Evolutionary conservation across 2,888 invertebrate species (phyloP).

Genomic region (Mesorhabditis sp.): DNA sequence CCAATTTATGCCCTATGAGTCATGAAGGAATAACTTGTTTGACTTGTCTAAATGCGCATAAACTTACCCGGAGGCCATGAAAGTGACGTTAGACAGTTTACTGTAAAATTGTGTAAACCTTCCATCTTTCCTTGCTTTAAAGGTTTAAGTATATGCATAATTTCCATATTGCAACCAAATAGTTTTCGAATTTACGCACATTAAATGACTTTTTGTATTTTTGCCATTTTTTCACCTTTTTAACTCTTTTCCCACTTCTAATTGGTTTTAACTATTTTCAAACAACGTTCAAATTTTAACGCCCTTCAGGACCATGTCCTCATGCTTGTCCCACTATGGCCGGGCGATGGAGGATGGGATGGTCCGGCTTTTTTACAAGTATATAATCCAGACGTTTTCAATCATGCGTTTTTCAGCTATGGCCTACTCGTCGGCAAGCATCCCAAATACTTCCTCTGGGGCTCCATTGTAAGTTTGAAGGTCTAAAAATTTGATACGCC

Average conservation of each 20-base stretch:
- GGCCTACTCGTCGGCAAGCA: slow-evolving; percentile 51
- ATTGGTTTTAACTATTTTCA: neutral
- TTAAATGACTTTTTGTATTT: neutral
- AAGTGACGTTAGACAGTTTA: no score
- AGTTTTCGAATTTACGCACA: no score
- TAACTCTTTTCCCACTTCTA: neutral
- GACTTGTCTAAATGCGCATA: no score
- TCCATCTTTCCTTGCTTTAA: no score
- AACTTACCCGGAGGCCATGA: no score
- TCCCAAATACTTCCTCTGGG: slow-evolving; percentile 37
- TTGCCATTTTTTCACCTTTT: neutral
- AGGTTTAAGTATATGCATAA: no score
- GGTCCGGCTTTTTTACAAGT: neutral
- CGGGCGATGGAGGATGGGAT: neutral
- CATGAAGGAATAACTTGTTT: no score
- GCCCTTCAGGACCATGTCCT: neutral
- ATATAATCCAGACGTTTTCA: neutral
- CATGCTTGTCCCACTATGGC: neutral
- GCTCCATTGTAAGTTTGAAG: slow-evolving; percentile 14
- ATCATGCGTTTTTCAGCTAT: slow-evolving; percentile 41
- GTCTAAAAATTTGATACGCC: neutral
- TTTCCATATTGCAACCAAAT: no score
- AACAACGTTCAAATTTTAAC: neutral
- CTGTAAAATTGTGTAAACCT: no score
- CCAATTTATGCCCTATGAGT: no score